phyloP scores from a whole-genome alignment of 2,113 vertebrate species.

The Platichthys stellatus region DNA sequence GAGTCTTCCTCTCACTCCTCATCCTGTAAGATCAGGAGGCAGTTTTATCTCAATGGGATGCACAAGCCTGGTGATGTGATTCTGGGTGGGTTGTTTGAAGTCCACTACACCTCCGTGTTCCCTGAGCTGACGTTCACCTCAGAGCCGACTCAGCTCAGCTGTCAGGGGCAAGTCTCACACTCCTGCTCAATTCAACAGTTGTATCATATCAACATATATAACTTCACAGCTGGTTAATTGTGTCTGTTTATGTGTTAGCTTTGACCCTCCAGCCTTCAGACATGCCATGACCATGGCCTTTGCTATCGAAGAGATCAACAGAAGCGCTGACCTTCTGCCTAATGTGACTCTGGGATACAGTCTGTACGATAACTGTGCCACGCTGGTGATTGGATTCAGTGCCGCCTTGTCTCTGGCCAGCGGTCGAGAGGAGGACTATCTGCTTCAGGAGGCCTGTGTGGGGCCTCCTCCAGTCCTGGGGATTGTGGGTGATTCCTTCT shows the following conservation, averaged over 20 bases:
- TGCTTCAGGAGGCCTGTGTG: slow-evolving; percentile 46
- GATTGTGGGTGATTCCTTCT: slow-evolving; percentile 75
- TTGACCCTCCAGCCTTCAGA: slow-evolving; percentile 66
- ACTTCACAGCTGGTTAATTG: not conserved
- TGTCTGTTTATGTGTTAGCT: slow-evolving; percentile 14
- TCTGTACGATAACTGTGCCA: slow-evolving; percentile 72
- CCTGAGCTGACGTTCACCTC: slow-evolving; percentile 54
- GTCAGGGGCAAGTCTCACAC: slow-evolving; percentile 48
- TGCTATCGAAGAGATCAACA: slow-evolving; percentile 62
- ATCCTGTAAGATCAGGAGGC: slow-evolving; percentile 34
- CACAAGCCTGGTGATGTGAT: slow-evolving; percentile 61
- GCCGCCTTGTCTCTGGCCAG: slow-evolving; percentile 68
- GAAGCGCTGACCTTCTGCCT: slow-evolving; percentile 39
- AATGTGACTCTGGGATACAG: slow-evolving; percentile 73
- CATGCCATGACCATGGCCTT: slow-evolving; percentile 68
- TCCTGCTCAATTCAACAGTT: not conserved
- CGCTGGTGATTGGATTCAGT: slow-evolving; percentile 65
- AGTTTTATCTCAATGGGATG: slow-evolving; percentile 60
- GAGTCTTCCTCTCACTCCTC: not conserved
- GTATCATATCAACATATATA: not conserved
- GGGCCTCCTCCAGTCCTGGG: slow-evolving; percentile 69
- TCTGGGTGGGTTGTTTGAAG: slow-evolving; percentile 59
- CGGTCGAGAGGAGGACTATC: slow-evolving; percentile 51
- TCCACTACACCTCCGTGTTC: slow-evolving; percentile 42
- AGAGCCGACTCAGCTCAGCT: slow-evolving; percentile 43